Evolutionary conservation across 1,140 invertebrate species (phyloP).

Genomic region (Pseudachorutes palmiensis): DNA sequence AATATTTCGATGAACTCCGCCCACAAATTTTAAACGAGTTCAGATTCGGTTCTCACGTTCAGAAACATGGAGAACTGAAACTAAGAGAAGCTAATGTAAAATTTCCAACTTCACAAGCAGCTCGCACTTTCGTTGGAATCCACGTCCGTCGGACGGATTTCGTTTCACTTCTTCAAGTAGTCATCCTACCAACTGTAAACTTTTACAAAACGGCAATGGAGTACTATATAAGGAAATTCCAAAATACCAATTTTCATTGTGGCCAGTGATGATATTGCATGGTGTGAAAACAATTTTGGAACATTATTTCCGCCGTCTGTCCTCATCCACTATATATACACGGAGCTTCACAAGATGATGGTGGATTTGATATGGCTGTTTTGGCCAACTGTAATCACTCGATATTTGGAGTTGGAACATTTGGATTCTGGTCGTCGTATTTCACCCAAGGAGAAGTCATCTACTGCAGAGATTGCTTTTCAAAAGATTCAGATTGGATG

Average conservation of each 20-base stretch:
- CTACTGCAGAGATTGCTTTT: no score
- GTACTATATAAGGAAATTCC: neutral
- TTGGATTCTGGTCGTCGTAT: neutral
- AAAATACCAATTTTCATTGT: slow-evolving; percentile 1
- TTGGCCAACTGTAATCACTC: neutral
- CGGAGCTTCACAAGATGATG: neutral
- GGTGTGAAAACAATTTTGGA: neutral
- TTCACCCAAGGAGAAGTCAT: neutral
- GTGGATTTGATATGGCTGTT: slow-evolving; percentile 6
- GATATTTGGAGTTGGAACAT: slow-evolving; percentile 5
- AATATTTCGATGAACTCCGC: neutral
- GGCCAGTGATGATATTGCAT: neutral
- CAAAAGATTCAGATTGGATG: no score
- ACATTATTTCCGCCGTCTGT: neutral
- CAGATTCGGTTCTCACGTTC: neutral
- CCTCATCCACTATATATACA: neutral
- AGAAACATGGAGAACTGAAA: neutral
- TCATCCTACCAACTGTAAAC: neutral
- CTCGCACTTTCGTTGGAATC: neutral
- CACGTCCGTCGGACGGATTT: neutral
- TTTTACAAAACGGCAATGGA: neutral
- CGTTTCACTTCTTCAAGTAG: neutral
- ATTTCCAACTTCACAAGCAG: neutral
- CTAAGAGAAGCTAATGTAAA: neutral
- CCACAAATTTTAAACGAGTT: neutral